A percentile compares a stretch with the other conserved stretches of the same genome.
Conservation (phyloP, 2,888 invertebrate genomes). For the Aplocera efformata region DNA sequence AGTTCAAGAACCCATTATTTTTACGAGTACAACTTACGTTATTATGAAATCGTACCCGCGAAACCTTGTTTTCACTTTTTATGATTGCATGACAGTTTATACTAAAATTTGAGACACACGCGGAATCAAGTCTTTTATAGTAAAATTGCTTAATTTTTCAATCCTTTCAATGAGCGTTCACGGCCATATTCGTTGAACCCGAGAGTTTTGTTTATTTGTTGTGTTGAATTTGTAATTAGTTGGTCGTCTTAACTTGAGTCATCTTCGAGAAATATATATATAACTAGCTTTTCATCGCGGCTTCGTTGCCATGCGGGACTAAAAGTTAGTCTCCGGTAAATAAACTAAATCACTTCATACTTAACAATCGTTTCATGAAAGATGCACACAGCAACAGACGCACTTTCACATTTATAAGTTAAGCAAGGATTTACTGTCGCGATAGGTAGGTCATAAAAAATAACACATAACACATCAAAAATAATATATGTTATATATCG, state of each 20-base stretch:
- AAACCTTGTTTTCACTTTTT: conserved; percentile 71
- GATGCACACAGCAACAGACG: too few species aligned
- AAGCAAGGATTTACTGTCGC: too few species aligned
- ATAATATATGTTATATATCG: too few species aligned
- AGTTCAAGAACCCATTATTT: conserved; percentile 6
- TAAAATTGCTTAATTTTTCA: conserved; percentile 23
- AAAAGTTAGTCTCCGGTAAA: too few species aligned
- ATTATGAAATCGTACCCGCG: conserved; percentile 28
- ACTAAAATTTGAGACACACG: conserved; percentile 46
- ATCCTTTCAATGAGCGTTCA: conserved; percentile 21
- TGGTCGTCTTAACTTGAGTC: conserved; percentile 12
- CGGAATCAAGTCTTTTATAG: conserved; percentile 45
- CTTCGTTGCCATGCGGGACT: too few species aligned
- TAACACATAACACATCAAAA: too few species aligned
- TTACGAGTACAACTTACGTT: conserved; percentile 4
- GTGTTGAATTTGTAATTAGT: conserved; percentile 9
- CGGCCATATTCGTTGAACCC: conserved; percentile 4
- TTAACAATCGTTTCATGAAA: too few species aligned
- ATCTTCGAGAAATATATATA: too few species aligned
- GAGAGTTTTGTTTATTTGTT: conserved; percentile 9
- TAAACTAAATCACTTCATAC: too few species aligned
- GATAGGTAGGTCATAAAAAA: too few species aligned
- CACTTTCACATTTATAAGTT: too few species aligned
- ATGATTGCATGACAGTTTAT: conserved; percentile 60
- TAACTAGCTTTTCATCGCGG: too few species aligned